phyloP scores from a whole-genome alignment of 2,888 invertebrate species.

The Nomada fucata region DNA sequence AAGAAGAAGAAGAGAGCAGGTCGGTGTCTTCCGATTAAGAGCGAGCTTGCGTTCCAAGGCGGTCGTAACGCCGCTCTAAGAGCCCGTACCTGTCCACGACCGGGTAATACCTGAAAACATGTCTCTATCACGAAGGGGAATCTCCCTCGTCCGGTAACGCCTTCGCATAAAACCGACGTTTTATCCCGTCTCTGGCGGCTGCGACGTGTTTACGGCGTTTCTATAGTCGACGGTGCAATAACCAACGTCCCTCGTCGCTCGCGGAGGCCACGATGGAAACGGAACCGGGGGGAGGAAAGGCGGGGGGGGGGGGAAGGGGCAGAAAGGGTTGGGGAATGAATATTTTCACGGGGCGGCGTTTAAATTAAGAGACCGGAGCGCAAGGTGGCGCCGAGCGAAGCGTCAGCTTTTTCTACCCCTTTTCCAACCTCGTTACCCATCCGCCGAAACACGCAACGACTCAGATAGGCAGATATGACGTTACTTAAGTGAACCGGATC shows the following conservation, averaged over 20 bases:
- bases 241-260: conserved; percentile 50
- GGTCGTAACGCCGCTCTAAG: conserved; percentile 81
- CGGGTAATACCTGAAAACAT: conserved; percentile 83
- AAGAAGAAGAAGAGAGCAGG: conserved; percentile 27
- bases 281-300: conserved; percentile 19
- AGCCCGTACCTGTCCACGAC: conserved; percentile 82
- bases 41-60: conserved; percentile 74
- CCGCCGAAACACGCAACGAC: conserved; percentile 45
- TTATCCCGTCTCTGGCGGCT: conserved; percentile 79
- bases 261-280: conserved; percentile 20
- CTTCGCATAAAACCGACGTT: conserved; percentile 83
- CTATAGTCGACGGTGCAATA: conserved; percentile 76
- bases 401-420: conserved; percentile 60
- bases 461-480: conserved; percentile 31
- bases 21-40: conserved; percentile 75
- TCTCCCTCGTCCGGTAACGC: conserved; percentile 80
- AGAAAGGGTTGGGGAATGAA: conserved; percentile 46
- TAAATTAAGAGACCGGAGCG: conserved; percentile 70
- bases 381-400: conserved; percentile 64
- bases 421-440: conserved; percentile 61
- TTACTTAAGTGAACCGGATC: conserved; percentile 46
- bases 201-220: conserved; percentile 82
- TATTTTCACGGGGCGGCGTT: conserved; percentile 72
- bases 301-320: not conserved
- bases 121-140: conserved; percentile 82